These are phyloP conservation scores for Muntiacus reevesi DNA, from an alignment of 2,113 vertebrate species.

Conservation along the genomic window DNA sequence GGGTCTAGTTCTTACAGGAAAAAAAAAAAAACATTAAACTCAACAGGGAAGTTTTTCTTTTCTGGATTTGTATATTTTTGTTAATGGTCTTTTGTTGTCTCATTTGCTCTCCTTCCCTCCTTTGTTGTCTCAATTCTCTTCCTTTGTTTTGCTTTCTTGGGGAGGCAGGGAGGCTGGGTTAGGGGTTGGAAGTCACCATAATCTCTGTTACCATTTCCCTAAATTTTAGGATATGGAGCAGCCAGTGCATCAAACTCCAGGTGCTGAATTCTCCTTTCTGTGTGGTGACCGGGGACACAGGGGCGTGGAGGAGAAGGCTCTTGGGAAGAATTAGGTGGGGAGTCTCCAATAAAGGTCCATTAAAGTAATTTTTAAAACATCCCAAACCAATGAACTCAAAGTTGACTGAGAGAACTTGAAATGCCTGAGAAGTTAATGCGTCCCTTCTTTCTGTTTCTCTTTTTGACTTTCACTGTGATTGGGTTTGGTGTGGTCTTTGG, in stretches of 20 bases:
- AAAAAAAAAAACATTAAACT: constrained; percentile 63
- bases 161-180: background rate
- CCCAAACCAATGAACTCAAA: constrained; percentile 66
- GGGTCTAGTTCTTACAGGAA: constrained; percentile 59
- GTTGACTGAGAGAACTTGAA: constrained; percentile 74
- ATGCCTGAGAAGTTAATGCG: constrained; percentile 70
- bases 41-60: constrained; percentile 74
- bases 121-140: background rate
- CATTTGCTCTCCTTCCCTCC: background rate
- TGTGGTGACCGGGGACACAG: background rate
- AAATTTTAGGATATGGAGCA: constrained; percentile 32
- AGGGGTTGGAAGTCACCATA: constrained; percentile 43
- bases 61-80: constrained; percentile 67
- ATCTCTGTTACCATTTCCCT: constrained; percentile 14
- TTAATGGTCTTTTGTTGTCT: background rate
- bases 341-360: constrained; percentile 34
- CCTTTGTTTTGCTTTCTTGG: background rate
- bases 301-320: background rate
- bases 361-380: constrained; percentile 63
- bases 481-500: background rate
- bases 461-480: constrained; percentile 13
- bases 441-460: constrained; percentile 44
- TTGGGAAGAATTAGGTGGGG: background rate
- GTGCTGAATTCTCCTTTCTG: constrained; percentile 60
- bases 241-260: constrained; percentile 46